Evolutionary conservation across 2,797 vertebrate genomes (phyloP).

Genomic region (Euthynnus affinis): DNA sequence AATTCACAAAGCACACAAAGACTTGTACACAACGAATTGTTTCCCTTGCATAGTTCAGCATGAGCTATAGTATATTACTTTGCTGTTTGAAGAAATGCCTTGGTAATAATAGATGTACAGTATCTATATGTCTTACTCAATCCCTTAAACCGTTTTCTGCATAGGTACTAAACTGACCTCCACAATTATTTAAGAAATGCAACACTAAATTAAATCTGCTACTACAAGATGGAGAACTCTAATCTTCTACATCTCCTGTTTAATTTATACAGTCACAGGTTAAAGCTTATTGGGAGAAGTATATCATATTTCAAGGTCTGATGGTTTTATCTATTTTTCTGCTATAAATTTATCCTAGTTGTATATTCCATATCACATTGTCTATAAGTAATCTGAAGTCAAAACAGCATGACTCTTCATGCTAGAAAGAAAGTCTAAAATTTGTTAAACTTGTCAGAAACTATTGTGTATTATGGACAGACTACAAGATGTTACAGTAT

Average conservation of each 20-base stretch:
- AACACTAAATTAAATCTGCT: not conserved
- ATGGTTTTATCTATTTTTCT: not conserved
- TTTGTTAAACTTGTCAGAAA: not conserved
- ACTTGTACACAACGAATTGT: not conserved
- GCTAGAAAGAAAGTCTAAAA: not conserved
- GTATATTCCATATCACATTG: not conserved
- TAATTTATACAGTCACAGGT: not conserved
- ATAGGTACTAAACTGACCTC: slow-evolving; percentile 23
- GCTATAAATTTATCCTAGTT: not conserved
- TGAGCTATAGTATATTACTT: slow-evolving; percentile 23
- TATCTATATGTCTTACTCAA: slow-evolving; percentile 23
- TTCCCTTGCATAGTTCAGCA: slow-evolving; percentile 70
- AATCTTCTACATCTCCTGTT: not conserved
- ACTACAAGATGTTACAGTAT: slow-evolving; percentile 11
- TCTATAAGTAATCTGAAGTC: not conserved
- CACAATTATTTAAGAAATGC: slow-evolving; percentile 7
- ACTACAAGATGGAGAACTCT: not conserved
- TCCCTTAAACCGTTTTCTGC: slow-evolving; percentile 43
- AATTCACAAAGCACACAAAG: not conserved
- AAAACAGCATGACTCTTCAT: not conserved
- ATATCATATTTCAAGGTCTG: not conserved
- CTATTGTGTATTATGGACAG: not conserved
- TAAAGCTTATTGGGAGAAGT: not conserved
- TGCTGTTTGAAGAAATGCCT: slow-evolving; percentile 20
- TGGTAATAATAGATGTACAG: not conserved